phyloP scores from a whole-genome alignment of 2,888 invertebrate species.

The Acrobasis suavella region DNA sequence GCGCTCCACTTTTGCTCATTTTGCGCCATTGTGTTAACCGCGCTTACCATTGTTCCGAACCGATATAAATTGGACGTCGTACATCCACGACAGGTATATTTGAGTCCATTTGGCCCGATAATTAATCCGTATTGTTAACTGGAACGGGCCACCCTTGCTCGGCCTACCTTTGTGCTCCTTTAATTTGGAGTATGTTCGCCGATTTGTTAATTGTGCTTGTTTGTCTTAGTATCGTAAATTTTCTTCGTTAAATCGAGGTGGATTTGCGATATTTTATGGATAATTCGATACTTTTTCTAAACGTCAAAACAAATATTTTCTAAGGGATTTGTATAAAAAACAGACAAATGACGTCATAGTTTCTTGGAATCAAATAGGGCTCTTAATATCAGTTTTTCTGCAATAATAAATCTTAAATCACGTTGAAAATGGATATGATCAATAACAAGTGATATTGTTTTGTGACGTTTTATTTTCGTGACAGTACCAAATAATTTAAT shows the following conservation, averaged over 20 bases:
- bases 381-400: too few species aligned
- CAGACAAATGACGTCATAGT: too few species aligned
- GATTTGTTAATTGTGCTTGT: constrained; percentile 33
- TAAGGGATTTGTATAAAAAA: too few species aligned
- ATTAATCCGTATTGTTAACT: constrained; percentile 81
- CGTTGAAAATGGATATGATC: too few species aligned
- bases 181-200: constrained; percentile 43
- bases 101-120: constrained; percentile 80
- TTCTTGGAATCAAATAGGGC: too few species aligned
- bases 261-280: neutral
- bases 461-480: too few species aligned
- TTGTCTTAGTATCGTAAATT: constrained; percentile 25
- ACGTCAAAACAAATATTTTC: too few species aligned
- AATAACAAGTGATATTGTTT: too few species aligned
- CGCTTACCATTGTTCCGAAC: constrained; percentile 77
- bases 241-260: neutral
- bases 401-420: too few species aligned
- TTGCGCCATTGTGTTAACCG: constrained; percentile 79
- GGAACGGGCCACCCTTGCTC: constrained; percentile 76
- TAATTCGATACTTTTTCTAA: too few species aligned
- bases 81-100: constrained; percentile 80
- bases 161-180: constrained; percentile 52
- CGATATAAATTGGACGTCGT: constrained; percentile 79
- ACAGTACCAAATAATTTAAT: too few species aligned
- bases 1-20: constrained; percentile 63